Conservation (phyloP, 2,888 invertebrate genomes). For the Chrysina gloriosa region DNA sequence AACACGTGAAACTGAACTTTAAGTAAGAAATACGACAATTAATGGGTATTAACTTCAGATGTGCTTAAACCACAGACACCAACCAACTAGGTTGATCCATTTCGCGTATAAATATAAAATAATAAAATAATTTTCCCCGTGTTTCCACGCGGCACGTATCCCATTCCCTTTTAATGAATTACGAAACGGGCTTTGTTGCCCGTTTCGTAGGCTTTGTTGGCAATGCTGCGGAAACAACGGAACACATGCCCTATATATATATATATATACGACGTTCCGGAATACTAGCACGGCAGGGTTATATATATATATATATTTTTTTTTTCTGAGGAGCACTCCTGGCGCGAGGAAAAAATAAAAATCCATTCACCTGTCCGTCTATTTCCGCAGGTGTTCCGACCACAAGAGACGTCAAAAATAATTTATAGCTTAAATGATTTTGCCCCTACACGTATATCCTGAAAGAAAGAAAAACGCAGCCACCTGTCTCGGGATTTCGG, state of each 20-base stretch:
- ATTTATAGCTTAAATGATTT: conserved; percentile 48
- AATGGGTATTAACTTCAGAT: too few relatives aligned
- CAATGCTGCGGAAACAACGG: background rate
- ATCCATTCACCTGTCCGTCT: conserved; percentile 44
- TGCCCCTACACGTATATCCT: conserved; percentile 40
- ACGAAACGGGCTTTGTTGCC: background rate
- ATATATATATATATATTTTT: too few relatives aligned
- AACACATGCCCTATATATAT: conserved; percentile 8
- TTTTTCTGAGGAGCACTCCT: conserved; percentile 7
- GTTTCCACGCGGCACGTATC: background rate
- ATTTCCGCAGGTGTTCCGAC: conserved; percentile 44
- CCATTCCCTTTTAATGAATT: background rate
- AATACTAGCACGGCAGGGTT: conserved; percentile 28
- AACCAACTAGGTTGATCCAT: too few relatives aligned
- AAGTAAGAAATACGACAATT: too few relatives aligned
- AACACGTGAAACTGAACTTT: too few relatives aligned
- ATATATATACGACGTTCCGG: conserved; percentile 19
- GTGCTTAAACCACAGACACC: too few relatives aligned
- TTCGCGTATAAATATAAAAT: too few relatives aligned
- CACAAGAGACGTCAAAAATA: conserved; percentile 47
- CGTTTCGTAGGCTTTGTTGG: too few relatives aligned
- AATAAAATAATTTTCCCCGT: background rate
- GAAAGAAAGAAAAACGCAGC: conserved; percentile 28
- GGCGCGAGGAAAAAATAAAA: conserved; percentile 25
- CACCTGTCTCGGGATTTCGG: conserved; percentile 40